Evolutionary conservation across 2,113 vertebrate genomes (phyloP), one percentile per base, ranked within the genome.

Genomic region (Bubo bubo): DNA sequence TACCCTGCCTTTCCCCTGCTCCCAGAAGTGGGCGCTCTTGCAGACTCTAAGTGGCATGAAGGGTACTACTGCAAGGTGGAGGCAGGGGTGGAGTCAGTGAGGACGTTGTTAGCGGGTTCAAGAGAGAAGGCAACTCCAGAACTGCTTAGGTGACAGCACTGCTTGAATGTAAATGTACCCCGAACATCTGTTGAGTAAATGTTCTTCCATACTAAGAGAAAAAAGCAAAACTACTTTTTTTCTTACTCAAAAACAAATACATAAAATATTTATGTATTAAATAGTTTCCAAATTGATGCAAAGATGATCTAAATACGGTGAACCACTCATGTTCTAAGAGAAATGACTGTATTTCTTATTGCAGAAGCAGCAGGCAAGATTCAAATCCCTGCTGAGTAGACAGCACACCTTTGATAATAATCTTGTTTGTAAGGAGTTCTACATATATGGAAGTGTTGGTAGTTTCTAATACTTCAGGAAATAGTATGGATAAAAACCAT

Each of bases 361-460:
- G 70, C 28, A 64, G 73, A 64, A 89, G 39, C 39, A 82, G 60
- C 39, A 94, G 52, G 23, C 21, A 59, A 85, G 47, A 82, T 79
- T 81, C 52, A 79, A 79, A 82, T 94, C 24, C 70, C 19, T 85
- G 62, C 84, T 88, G 74, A 93, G 81, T 21, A 91, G 81, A 79
- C 90, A 87, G 74, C 74, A 83, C 71, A 93, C 87, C 87, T 95
- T 79, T 88, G 95, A 96, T 96, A 82, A 52, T 15, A 5, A 90
- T 92, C 85, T 93, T 64, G 23, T 85, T 81, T 79, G 64, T 68
- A 70, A 76, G 74, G 83, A 39, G 9, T 86, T 93, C 85, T 90
- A 87, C 90, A 45, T 75, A 52, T 76, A 72, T 41, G 90, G 79
- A 81, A 68, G 72, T 47, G 56, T 16, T 90, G 34, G 27, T 72